These are phyloP conservation scores for Malurus splendens DNA, from an alignment of 2,797 vertebrate species.

Conservation along the genomic window DNA sequence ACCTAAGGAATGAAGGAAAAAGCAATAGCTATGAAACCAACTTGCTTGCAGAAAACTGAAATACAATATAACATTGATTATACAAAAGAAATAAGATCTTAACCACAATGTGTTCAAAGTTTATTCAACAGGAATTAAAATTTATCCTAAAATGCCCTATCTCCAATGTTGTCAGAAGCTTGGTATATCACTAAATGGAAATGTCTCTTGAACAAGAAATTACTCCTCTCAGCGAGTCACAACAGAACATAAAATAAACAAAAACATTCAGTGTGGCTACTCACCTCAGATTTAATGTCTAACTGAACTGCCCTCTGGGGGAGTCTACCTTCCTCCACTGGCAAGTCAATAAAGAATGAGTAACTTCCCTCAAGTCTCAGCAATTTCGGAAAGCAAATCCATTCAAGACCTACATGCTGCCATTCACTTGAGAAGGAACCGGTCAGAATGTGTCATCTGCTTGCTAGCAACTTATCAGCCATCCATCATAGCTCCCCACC, in stretches of 20 bases:
- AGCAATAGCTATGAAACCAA: conserved; percentile 29
- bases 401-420: neutral
- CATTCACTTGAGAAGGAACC: conserved; percentile 2
- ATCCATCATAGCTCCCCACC: neutral
- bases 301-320: conserved; percentile 20
- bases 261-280: neutral
- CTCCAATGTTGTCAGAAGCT: neutral
- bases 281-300: neutral
- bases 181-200: neutral
- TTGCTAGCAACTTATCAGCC: neutral
- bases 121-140: neutral
- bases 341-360: neutral
- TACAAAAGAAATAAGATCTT: neutral
- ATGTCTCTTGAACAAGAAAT: neutral
- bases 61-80: neutral
- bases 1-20: conserved; percentile 64
- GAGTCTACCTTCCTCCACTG: neutral
- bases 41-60: neutral
- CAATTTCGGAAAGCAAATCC: conserved; percentile 1
- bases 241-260: neutral
- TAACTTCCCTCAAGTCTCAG: neutral
- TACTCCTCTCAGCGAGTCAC: neutral
- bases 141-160: neutral
- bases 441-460: neutral
- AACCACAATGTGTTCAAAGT: neutral